Percentiles rank a stretch among this genome's conserved stretches.
These are phyloP conservation scores for Omphaloscelis lunosa DNA, from an alignment of 2,888 invertebrate species.

Conservation along the genomic window DNA sequence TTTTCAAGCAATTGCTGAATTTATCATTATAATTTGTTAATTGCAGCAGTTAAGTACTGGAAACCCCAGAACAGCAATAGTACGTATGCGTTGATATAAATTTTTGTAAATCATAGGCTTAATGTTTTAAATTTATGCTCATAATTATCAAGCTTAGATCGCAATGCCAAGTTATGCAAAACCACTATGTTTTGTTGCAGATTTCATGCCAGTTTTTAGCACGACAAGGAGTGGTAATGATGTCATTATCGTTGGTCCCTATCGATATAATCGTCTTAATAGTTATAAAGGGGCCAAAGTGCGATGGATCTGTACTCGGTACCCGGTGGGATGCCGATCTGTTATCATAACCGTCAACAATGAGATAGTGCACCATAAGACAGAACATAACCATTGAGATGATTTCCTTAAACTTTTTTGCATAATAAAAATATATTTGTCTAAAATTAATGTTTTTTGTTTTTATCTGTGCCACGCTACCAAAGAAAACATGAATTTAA, in stretches of 20 bases:
- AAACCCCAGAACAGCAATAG: neutral
- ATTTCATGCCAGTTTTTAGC: conserved; percentile 18
- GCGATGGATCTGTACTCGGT: conserved; percentile 30
- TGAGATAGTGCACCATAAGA: conserved; percentile 2
- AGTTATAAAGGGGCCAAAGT: conserved; percentile 9
- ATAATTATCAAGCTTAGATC: neutral
- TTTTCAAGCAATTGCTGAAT: too few species aligned
- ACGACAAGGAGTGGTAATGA: conserved; percentile 29
- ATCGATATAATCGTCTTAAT: conserved; percentile 35
- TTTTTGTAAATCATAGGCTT: neutral
- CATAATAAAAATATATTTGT: too few species aligned
- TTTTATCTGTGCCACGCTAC: too few species aligned
- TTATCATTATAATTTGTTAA: too few species aligned
- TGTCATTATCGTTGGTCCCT: conserved; percentile 26
- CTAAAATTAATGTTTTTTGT: too few species aligned
- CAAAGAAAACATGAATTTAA: too few species aligned
- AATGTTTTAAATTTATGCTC: neutral
- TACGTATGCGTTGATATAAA: too few species aligned
- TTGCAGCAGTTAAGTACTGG: neutral
- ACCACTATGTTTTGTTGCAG: conserved; percentile 9
- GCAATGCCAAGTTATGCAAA: neutral
- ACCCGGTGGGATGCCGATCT: neutral
- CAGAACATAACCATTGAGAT: conserved; percentile 22
- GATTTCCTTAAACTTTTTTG: neutral
- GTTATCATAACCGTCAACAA: conserved; percentile 14